These are phyloP conservation scores for Cebuella pygmaea DNA, from an alignment of 2,797 vertebrate species.

Conservation along the genomic window DNA sequence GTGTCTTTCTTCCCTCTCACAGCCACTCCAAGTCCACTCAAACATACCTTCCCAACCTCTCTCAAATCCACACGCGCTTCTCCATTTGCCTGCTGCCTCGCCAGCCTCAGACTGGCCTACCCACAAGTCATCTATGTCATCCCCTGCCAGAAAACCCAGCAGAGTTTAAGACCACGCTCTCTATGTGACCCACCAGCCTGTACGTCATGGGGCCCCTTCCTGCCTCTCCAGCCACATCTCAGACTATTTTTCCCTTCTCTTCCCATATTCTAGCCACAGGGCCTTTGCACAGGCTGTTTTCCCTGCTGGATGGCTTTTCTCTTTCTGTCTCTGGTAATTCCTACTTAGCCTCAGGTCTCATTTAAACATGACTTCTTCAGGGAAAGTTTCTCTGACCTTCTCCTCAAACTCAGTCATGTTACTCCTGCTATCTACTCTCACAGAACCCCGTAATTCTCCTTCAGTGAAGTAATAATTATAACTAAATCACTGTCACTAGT, in stretches of 20 bases:
- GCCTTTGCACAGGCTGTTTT: not conserved
- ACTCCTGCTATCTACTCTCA: not conserved
- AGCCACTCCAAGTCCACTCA: not conserved
- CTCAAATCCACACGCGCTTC: not conserved
- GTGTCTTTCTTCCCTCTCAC: not conserved
- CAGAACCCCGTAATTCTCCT: not conserved
- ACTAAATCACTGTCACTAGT: not conserved
- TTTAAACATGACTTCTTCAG: not conserved
- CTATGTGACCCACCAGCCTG: too few relatives aligned
- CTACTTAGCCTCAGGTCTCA: not conserved
- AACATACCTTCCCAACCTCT: not conserved
- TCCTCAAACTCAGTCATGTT: not conserved
- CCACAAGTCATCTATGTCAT: not conserved
- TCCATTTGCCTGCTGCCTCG: not conserved
- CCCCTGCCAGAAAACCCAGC: not conserved
- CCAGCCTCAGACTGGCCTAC: not conserved
- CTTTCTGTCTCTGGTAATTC: not conserved
- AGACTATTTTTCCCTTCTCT: not conserved
- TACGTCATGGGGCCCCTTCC: not conserved
- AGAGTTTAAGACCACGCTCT: not conserved
- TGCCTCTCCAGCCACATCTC: not conserved
- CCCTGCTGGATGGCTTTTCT: not conserved
- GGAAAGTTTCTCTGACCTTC: not conserved
- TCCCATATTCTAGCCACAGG: not conserved
- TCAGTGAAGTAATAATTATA: not conserved